Evolutionary conservation across 2,113 vertebrate genomes (phyloP).

Genomic region (Pomatostomus ruficeps): DNA sequence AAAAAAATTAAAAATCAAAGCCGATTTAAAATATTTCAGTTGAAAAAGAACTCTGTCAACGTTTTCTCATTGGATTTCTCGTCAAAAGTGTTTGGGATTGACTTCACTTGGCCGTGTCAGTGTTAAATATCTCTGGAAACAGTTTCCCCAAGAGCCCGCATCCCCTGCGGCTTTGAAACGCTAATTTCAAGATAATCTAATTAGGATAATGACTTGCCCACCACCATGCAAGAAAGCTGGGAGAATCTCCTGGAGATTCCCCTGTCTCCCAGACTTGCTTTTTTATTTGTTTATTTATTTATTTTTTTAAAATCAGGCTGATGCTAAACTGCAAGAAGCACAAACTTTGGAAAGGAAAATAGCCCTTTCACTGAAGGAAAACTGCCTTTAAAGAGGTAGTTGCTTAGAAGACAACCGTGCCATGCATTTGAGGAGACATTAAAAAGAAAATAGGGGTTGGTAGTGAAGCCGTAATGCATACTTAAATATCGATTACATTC

Average conservation of each 20-base stretch:
- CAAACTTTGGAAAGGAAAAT: neutral
- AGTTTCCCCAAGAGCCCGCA: fast-evolving
- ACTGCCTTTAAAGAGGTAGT: neutral
- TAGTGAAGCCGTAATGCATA: neutral
- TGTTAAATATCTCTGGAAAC: neutral
- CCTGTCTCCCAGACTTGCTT: neutral
- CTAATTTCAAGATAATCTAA: slow-evolving; percentile 19
- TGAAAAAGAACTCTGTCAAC: neutral
- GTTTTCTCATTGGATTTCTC: neutral
- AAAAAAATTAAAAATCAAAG: neutral
- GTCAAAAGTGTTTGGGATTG: neutral
- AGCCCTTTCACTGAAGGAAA: neutral
- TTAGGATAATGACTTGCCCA: neutral
- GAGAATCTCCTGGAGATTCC: neutral
- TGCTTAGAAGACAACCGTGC: neutral
- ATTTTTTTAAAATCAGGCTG: neutral
- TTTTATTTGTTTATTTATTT: neutral
- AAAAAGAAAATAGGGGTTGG: neutral
- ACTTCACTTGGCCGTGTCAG: neutral
- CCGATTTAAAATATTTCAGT: neutral
- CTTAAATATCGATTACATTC: neutral
- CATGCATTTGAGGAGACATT: neutral
- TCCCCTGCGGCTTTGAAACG: neutral
- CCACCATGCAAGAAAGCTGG: neutral
- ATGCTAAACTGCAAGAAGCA: neutral